phyloP scores from a whole-genome alignment of 2,113 vertebrate genomes.

The Tetraodon nigroviridis region DNA sequence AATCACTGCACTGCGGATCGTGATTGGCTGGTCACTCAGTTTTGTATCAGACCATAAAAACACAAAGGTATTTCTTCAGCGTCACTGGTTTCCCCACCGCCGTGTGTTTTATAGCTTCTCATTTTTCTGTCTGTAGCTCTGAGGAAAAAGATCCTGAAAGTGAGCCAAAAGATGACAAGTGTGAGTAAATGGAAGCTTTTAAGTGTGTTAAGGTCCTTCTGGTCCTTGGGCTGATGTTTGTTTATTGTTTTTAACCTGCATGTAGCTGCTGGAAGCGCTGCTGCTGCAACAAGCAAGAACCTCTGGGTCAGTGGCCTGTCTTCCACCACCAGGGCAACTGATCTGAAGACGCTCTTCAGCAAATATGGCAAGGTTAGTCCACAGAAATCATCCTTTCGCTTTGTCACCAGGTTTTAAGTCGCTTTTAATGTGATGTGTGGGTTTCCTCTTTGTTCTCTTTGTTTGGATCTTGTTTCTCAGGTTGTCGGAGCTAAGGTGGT shows the following conservation, averaged over 20 bases:
- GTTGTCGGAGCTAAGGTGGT: conserved; percentile 97
- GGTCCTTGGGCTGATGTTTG: neutral
- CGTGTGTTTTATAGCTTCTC: conserved; percentile 30
- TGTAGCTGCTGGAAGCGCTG: conserved; percentile 64
- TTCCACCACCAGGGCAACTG: conserved; percentile 91
- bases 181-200: conserved; percentile 55
- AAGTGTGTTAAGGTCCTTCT: fast-evolving
- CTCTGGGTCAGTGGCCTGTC: conserved; percentile 97
- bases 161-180: conserved; percentile 87
- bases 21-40: conserved; percentile 37
- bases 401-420: too few relatives aligned
- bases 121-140: conserved; percentile 81
- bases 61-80: conserved; percentile 17
- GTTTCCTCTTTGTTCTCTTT: neutral
- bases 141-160: conserved; percentile 80
- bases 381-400: neutral
- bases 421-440: neutral
- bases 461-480: conserved; percentile 53
- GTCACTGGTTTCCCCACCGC: conserved; percentile 14
- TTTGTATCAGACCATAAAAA: conserved; percentile 27
- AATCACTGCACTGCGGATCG: conserved; percentile 36
- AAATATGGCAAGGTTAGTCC: conserved; percentile 89
- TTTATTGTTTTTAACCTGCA: neutral
- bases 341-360: conserved; percentile 96
- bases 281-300: conserved; percentile 73